Evolutionary conservation across 2,797 vertebrate species (phyloP), one percentile per base, ranked within the genome.

Genomic region (Intellagama lesueurii): DNA sequence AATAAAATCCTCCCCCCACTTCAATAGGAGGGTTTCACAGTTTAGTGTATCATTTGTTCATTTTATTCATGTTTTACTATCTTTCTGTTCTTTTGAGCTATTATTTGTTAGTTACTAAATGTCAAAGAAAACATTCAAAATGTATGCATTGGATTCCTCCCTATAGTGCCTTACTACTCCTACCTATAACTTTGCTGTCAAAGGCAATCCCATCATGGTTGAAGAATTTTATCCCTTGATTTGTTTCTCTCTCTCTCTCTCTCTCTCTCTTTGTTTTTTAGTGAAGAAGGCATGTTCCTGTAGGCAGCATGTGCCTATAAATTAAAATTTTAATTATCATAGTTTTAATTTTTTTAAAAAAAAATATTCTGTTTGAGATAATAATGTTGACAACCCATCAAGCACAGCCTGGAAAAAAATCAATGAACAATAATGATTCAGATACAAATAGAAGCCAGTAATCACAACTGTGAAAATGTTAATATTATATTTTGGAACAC

Each of bases 41-140:
- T n/a, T 12, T 72, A 32, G 5, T 8, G 11, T 87, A 68, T 87
- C 90, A 24, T 40, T 91, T 35, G 8, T 87, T 88, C 80, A 47
- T n/a, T 90, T 80, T 26, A 72, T 80, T 91, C 89, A 78, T 17
- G 2, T 85, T 89, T 91, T 88, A 75, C 66, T 89, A 40, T 82
- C 2, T 88, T 83, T 91, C 88, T 26, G 30, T 89, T 40, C 40
- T 92, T 91, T 80, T 88, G 85, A 89, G 87, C 26, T 30, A 80
- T 76, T 86, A 87, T n/a, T 83, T 89, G 5, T 82, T 90, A 80
- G 14, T 83, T 94, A 78, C 69, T 82, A 89, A 78, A 52, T 92
- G 19, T 60, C 83, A 86, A 76, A 88, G 77, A 28, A 81, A 2
- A 5, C 24, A 89, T 92, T 91, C 24, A 89, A 14, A 80, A 87